Base-by-base conservation (phyloP, 2,113 vertebrate species). In the Ardeotis arabs region DNA sequence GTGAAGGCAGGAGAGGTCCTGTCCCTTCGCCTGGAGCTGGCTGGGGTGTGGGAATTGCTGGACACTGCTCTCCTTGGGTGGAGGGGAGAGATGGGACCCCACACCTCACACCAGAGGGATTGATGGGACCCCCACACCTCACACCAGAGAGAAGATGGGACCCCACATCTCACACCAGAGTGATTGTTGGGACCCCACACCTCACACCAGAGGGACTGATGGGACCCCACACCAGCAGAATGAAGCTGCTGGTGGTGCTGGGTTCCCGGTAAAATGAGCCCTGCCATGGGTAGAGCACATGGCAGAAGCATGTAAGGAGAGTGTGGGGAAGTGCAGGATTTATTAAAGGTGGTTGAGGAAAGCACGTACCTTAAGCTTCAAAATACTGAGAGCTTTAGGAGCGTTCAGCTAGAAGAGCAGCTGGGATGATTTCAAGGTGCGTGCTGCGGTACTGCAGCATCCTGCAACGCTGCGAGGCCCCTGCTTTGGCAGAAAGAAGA, bases 261-360 rank as follows among this genome's bases (percentile, higher is more conserved):
- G 12, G 28, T 23, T 22, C 31, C 47, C 3, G 1, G 23, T 22
- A 27, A 52, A 60, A 49, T 0, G 14, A 92, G 27, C 79, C 41
- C 29, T 45, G 66, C n/a, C 29, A 0, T 4, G 7, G n/a, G 47
- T 19, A 66, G 7, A 58, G 14, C 20, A 2, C 2, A 4, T 0
- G 22, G 25, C 55, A 27, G 64, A 82, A 60, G 16, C 0, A 2
- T 24, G 15, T 14, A 14, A 58, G 19, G 27, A 35, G 58, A 76
- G 18, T 37, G 63, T 3, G 2, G 68, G 58, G 37, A 49, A 72
- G 19, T 1, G 8, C 4, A n/a, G 56, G 37, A 21, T 66, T 66
- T 60, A 25, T 64, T 49, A 19, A 41, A 45, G 27, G 53, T 31
- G 25, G 8, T 29, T 44, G 39, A 31, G 53, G 53, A 47, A 41